Percentiles rank a stretch among this genome's conserved stretches.
phyloP scores from a whole-genome alignment of 2,113 vertebrate genomes.

The Tragulus kanchil region DNA sequence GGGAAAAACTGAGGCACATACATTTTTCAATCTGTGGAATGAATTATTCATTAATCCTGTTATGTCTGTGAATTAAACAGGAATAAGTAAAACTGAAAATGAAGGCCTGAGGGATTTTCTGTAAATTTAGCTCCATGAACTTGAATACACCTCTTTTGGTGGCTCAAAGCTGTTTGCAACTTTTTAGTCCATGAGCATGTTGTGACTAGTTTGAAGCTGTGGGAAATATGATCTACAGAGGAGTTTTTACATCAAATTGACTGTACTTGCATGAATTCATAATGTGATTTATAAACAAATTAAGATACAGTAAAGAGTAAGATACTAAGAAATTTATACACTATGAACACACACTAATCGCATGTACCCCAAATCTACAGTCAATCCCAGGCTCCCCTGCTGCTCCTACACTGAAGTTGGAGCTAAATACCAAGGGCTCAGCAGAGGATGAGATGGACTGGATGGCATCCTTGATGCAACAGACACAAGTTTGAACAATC shows the following conservation, averaged over 20 bases:
- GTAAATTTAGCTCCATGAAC: not conserved
- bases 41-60: not conserved
- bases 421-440: not conserved
- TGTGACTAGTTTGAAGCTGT: not conserved
- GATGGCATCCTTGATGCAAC: too few species aligned
- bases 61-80: not conserved
- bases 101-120: not conserved
- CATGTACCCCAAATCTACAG: too few species aligned
- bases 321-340: not conserved
- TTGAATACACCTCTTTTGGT: not conserved
- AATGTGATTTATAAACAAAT: not conserved
- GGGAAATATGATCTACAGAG: not conserved
- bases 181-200: not conserved
- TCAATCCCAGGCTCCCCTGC: not conserved
- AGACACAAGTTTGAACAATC: too few species aligned
- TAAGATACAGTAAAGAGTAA: not conserved
- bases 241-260: not conserved
- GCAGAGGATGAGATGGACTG: too few species aligned
- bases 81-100: not conserved
- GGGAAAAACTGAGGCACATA: not conserved
- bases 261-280: not conserved
- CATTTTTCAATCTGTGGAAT: not conserved
- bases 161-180: not conserved
- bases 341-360: too few species aligned
- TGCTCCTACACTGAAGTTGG: not conserved